Conservation (phyloP, 2,797 vertebrate genomes). For the Halcyon chelicuti region DNA sequence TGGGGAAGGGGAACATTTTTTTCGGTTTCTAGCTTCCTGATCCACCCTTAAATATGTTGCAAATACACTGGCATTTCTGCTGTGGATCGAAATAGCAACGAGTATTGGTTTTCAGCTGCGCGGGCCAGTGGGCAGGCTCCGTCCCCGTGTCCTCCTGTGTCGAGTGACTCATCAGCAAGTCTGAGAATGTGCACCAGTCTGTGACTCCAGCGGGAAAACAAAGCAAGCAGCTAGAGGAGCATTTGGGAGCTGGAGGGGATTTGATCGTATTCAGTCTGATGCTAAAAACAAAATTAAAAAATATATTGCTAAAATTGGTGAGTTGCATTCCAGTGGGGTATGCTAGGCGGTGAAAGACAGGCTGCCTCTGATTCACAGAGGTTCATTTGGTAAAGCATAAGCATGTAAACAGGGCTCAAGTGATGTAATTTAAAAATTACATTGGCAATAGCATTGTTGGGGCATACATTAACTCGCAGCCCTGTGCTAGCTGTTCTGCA, state of each 20-base stretch:
- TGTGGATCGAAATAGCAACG: slow-evolving; percentile 75
- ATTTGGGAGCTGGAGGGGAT: slow-evolving; percentile 12
- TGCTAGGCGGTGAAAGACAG: background rate
- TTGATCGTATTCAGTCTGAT: background rate
- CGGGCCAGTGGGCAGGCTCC: slow-evolving; percentile 58
- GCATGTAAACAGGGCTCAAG: background rate
- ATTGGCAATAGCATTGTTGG: background rate
- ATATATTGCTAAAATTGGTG: background rate
- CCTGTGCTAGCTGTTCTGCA: background rate
- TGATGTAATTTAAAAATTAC: background rate
- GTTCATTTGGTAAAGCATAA: background rate
- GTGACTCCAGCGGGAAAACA: background rate
- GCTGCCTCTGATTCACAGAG: background rate
- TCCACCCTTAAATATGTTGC: slow-evolving; percentile 53
- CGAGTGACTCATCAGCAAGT: slow-evolving; percentile 68
- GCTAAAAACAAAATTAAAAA: slow-evolving; percentile 9
- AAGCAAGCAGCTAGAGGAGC: background rate
- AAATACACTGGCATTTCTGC: slow-evolving; percentile 64
- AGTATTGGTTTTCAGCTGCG: slow-evolving; percentile 67
- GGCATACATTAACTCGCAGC: background rate
- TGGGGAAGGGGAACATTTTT: background rate
- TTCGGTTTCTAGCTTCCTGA: slow-evolving; percentile 47
- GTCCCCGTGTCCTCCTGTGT: slow-evolving; percentile 47
- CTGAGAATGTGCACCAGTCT: slow-evolving; percentile 56
- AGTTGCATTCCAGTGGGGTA: background rate